Evolutionary conservation across 1,140 invertebrate species (phyloP), one percentile per base, ranked within the genome.

Genomic region (Drosophila punjabiensis): DNA sequence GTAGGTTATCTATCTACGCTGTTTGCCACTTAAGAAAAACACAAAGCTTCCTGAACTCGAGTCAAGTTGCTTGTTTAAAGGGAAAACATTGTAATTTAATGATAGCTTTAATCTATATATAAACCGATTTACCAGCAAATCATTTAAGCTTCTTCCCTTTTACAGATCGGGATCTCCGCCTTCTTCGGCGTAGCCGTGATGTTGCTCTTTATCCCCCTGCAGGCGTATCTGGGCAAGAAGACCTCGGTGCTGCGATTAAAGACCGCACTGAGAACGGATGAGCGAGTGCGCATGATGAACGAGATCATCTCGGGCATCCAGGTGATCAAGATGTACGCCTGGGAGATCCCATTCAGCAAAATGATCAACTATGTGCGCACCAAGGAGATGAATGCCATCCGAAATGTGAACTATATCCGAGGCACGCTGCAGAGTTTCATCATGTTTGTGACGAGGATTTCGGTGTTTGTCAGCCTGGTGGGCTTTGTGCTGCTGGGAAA

Each of bases 241-340:
- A 96, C 96, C 2, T 95, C 96, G 1, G 94, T 94, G 53, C 94
- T 96, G 30, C 94, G 97, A 69, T 83, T 95, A 53, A 94, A 94
- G 79, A 96, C 96, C n/a, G 96, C 97, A 0, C 73, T 94, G 7
- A 94, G 95, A 76, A 98, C 97, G 0, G 98, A 99, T 91, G 95
- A 98, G 83, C 94, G 98, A 69, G 96, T 98, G 1, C 94, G 96
- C 56, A 92, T 98, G 56, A 98, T 98, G 97, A 98, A 97, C 89
- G 98, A 98, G 94, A 97, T 99, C n/a, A 96, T 99, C 24, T 95
- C 95, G 52, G 97, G 97, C 1, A 97, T 98, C 82, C 96, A 98
- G 93, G 96, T 98, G 2, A 98, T 98, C 30, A 99, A 98, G 94
- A 98, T 98, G 97, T 98, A 98, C 80, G 96, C 96, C 4, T 98